These are phyloP conservation scores for Corythucha ciliata DNA, from an alignment of 2,888 invertebrate species.

Conservation along the genomic window DNA sequence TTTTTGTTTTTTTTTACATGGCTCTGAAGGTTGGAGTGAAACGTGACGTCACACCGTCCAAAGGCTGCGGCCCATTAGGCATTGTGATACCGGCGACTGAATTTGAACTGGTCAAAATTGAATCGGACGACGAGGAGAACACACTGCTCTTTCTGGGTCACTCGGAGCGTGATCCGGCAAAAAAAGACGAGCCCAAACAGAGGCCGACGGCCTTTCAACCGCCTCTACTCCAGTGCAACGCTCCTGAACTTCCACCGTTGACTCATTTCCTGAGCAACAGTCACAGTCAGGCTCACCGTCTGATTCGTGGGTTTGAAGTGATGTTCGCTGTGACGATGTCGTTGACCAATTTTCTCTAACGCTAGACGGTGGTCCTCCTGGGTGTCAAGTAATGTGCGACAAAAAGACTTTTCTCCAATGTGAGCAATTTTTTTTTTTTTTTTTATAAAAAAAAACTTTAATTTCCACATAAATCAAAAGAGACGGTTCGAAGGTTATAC, in stretches of 20 bases:
- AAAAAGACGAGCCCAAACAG: conserved; percentile 37
- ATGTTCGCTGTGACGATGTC: too few relatives aligned
- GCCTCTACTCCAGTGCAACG: conserved; percentile 45
- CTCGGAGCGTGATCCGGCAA: conserved; percentile 41
- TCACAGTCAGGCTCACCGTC: conserved; percentile 8
- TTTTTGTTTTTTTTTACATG: too few relatives aligned
- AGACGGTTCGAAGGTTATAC: too few relatives aligned
- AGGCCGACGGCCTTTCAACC: conserved; percentile 49
- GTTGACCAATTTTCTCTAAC: too few relatives aligned
- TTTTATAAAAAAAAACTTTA: too few relatives aligned
- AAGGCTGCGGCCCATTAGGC: conserved; percentile 47
- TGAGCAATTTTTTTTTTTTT: too few relatives aligned
- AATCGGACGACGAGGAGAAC: conserved; percentile 44
- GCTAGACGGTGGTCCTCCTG: too few relatives aligned
- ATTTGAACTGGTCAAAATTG: conserved; percentile 46
- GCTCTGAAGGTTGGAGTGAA: conserved; percentile 46
- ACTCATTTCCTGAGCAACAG: conserved; percentile 29
- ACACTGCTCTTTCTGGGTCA: conserved; percentile 46
- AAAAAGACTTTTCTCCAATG: too few relatives aligned
- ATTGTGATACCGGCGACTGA: conserved; percentile 46
- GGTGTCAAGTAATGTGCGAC: too few relatives aligned
- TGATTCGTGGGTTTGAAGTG: too few relatives aligned
- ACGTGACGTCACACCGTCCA: conserved; percentile 46
- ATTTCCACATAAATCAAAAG: too few relatives aligned
- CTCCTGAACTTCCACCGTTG: conserved; percentile 33